phyloP scores from a whole-genome alignment of 2,113 vertebrate genomes.

The Hippocampus barbouri region DNA sequence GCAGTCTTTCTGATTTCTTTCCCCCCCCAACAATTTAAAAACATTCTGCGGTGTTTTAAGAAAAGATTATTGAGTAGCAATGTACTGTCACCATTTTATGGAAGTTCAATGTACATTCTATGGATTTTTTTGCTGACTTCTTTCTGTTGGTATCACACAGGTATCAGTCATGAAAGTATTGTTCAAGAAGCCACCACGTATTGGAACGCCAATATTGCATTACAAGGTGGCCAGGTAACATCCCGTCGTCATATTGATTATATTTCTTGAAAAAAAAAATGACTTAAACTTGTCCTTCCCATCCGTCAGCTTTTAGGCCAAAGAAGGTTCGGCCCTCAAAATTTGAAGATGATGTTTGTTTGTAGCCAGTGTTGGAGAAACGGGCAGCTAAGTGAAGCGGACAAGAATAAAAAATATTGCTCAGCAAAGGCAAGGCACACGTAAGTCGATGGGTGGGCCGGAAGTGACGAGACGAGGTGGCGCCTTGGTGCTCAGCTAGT shows the following conservation, averaged over 20 bases:
- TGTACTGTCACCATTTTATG: background rate
- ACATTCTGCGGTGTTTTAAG: too few species aligned
- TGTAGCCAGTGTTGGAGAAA: slow-evolving; percentile 94
- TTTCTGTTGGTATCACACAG: slow-evolving; percentile 57
- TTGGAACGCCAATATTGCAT: slow-evolving; percentile 77
- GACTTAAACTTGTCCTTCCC: background rate
- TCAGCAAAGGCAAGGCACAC: slow-evolving; percentile 92
- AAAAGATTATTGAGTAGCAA: background rate
- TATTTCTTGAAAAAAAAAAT: background rate
- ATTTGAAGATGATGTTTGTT: slow-evolving; percentile 95
- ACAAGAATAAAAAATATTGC: slow-evolving; percentile 96
- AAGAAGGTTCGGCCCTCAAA: slow-evolving; percentile 81
- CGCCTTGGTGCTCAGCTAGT: too few species aligned
- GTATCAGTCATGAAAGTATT: slow-evolving; percentile 85
- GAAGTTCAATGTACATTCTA: background rate
- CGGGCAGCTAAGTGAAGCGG: slow-evolving; percentile 90
- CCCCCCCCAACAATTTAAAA: too few species aligned
- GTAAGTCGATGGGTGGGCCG: slow-evolving; percentile 74
- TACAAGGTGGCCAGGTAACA: slow-evolving; percentile 81
- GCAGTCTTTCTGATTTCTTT: too few species aligned
- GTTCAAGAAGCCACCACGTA: slow-evolving; percentile 87
- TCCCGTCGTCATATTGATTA: background rate
- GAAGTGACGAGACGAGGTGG: background rate
- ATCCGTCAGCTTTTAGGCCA: slow-evolving; percentile 71
- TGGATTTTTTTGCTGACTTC: background rate